A percentile compares a stretch with the other conserved stretches of the same genome.
phyloP scores from a whole-genome alignment of 2,797 vertebrate genomes.

The Remorina albescens region DNA sequence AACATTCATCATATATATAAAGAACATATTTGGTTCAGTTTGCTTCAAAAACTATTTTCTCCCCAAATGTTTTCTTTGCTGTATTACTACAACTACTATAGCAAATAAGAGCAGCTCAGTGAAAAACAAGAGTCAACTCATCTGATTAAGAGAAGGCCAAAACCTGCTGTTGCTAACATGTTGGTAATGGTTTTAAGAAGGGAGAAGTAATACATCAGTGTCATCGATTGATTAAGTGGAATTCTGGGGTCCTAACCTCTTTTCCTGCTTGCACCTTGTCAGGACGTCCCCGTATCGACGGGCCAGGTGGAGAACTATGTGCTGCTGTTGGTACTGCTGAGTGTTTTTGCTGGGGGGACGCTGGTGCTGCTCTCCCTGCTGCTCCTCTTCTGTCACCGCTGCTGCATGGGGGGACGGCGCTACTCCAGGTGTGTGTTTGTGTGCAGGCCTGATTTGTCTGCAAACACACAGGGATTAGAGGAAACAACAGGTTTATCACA shows the following conservation, averaged over 20 bases:
- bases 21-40: no score
- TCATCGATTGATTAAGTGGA: not conserved
- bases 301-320: slow-evolving; percentile 90
- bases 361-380: slow-evolving; percentile 92
- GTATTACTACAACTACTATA: no score
- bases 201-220: not conserved
- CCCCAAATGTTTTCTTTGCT: no score
- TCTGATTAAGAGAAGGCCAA: no score
- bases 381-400: slow-evolving; percentile 92
- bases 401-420: slow-evolving; percentile 89
- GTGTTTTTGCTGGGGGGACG: slow-evolving; percentile 91
- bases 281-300: slow-evolving; percentile 83
- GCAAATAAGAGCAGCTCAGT: no score
- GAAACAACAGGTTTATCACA: slow-evolving; percentile 3
- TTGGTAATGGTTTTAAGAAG: not conserved
- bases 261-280: not conserved
- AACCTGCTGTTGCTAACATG: not conserved
- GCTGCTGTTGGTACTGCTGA: slow-evolving; percentile 91
- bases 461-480: slow-evolving; percentile 20
- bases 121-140: no score
- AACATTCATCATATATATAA: no score
- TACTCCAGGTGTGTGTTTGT: slow-evolving; percentile 88
- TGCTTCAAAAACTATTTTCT: no score
- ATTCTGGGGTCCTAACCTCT: not conserved
- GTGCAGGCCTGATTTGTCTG: not conserved